Percentiles rank a stretch among this genome's conserved stretches.
phyloP scores from a whole-genome alignment of 1,140 invertebrate genomes.

The Zaprionus camerounensis region DNA sequence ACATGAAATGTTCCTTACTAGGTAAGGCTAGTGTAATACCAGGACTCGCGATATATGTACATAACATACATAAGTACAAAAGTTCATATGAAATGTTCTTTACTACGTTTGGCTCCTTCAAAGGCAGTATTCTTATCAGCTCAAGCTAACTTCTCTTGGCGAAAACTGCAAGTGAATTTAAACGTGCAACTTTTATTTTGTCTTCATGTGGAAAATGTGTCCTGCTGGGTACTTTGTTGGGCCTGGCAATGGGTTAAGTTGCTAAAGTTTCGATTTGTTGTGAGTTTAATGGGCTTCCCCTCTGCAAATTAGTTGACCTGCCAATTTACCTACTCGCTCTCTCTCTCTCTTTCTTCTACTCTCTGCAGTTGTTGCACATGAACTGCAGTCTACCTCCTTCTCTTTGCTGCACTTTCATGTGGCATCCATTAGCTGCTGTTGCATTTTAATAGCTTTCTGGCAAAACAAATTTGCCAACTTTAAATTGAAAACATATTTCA shows the following conservation, averaged over 20 bases:
- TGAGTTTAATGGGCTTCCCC: slow-evolving; percentile 26
- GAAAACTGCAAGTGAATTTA: neutral
- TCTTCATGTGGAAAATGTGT: neutral
- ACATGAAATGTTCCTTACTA: neutral
- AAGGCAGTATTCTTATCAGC: too few species aligned
- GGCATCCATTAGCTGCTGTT: slow-evolving; percentile 46
- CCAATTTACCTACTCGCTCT: neutral
- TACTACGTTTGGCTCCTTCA: too few species aligned
- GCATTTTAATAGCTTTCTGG: slow-evolving; percentile 49
- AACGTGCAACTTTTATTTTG: neutral
- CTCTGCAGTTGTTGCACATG: too few species aligned
- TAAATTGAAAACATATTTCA: slow-evolving; percentile 79
- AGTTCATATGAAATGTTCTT: too few species aligned
- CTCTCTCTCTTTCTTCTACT: neutral
- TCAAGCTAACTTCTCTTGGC: neutral
- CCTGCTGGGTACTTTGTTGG: neutral
- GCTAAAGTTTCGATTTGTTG: slow-evolving; percentile 38
- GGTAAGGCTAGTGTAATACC: too few species aligned
- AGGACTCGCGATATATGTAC: too few species aligned
- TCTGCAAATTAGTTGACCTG: slow-evolving; percentile 28
- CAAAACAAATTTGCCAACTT: slow-evolving; percentile 65
- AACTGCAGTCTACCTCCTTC: neutral
- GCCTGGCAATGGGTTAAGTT: slow-evolving; percentile 8
- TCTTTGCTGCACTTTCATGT: neutral
- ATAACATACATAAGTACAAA: too few species aligned